phyloP scores from a whole-genome alignment of 2,113 vertebrate genomes.

The Muscicapa adusta region DNA sequence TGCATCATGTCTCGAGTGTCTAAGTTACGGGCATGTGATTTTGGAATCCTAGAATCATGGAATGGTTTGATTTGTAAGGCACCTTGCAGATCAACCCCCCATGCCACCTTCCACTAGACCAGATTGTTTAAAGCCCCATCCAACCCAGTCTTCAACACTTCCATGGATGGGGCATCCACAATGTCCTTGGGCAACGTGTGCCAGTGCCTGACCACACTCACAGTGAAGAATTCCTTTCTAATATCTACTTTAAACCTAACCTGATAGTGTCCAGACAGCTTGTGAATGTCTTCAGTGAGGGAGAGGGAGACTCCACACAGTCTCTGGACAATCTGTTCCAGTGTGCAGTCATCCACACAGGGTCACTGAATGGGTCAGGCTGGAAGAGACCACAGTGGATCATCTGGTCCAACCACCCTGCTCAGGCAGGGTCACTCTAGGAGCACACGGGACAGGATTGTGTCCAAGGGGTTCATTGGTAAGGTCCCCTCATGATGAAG shows the following conservation, averaged over 20 bases:
- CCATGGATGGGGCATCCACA: not conserved
- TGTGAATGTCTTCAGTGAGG: not conserved
- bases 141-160: not conserved
- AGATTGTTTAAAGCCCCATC: not conserved
- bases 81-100: not conserved
- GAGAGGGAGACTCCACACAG: not conserved
- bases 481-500: not conserved
- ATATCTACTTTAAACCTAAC: not conserved
- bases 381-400: not conserved
- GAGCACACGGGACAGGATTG: not conserved
- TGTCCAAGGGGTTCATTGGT: not conserved
- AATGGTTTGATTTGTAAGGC: not conserved
- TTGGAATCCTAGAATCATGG: not conserved
- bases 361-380: fast-evolving
- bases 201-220: not conserved
- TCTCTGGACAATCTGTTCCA: too few relatives aligned
- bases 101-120: not conserved
- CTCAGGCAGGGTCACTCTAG: not conserved
- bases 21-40: not conserved
- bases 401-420: not conserved
- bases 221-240: not conserved
- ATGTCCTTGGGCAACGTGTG: not conserved
- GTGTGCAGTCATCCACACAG: not conserved
- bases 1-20: not conserved
- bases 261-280: not conserved